phyloP scores from a whole-genome alignment of 2,113 vertebrate species.

The Stigmatopora argus region DNA sequence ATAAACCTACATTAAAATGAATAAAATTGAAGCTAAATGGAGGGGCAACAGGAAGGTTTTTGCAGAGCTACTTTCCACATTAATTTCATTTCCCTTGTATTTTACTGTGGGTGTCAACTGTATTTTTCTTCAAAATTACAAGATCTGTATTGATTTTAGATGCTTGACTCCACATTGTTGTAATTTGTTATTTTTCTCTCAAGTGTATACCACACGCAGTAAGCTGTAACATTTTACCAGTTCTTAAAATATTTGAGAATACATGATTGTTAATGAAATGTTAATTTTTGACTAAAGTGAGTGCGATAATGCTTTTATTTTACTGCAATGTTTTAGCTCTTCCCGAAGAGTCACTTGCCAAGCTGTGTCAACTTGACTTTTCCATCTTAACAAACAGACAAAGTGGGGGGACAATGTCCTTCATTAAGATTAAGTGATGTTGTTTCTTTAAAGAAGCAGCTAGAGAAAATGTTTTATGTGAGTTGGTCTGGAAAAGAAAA shows the following conservation, averaged over 20 bases:
- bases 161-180: too few species aligned
- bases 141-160: too few species aligned
- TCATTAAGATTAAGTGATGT: not conserved
- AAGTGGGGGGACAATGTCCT: not conserved
- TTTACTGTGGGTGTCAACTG: too few species aligned
- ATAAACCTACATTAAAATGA: too few species aligned
- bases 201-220: not conserved
- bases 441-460: not conserved
- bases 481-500: not conserved
- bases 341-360: not conserved
- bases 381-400: not conserved
- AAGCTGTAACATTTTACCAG: not conserved
- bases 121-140: too few species aligned
- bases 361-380: slow-evolving; percentile 10
- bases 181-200: too few species aligned
- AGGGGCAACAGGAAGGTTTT: too few species aligned
- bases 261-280: not conserved
- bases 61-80: too few species aligned
- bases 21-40: too few species aligned
- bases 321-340: slow-evolving; percentile 23
- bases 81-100: too few species aligned
- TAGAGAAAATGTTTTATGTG: not conserved
- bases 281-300: not conserved
- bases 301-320: slow-evolving; percentile 18
- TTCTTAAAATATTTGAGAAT: not conserved